A percentile compares a stretch with the other conserved stretches of the same genome.
Conservation (phyloP, 2,797 vertebrate species). For the Pangasius macronema region DNA sequence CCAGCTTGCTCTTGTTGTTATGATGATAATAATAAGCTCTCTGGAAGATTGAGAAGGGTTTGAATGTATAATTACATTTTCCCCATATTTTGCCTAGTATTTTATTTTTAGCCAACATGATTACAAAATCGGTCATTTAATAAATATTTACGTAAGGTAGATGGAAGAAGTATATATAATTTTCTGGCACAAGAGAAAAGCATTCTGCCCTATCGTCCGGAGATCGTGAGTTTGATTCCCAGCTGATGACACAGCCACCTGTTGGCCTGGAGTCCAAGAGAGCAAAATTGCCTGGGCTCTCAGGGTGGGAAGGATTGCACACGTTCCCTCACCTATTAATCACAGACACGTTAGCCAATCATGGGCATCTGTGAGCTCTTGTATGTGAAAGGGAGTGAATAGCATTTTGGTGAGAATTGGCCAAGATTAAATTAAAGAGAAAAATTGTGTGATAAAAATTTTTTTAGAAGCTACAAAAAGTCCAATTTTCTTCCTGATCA, state of each 20-base stretch:
- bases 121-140: background rate
- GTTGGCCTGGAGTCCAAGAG: background rate
- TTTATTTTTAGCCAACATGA: background rate
- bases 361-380: background rate
- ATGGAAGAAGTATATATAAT: background rate
- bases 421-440: background rate
- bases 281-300: background rate
- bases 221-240: background rate
- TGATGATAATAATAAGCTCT: background rate
- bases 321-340: background rate
- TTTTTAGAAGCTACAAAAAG: too few species aligned
- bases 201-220: background rate
- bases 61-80: background rate
- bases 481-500: too few species aligned
- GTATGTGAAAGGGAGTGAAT: background rate
- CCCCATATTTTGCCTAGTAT: background rate
- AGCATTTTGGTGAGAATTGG: background rate
- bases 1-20: background rate
- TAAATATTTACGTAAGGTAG: background rate
- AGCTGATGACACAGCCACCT: background rate
- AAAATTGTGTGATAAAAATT: background rate
- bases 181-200: background rate
- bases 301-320: background rate
- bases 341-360: background rate
- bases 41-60: background rate